Conservation (phyloP, 2,888 invertebrate species). For the Nymphalis polychloros region DNA sequence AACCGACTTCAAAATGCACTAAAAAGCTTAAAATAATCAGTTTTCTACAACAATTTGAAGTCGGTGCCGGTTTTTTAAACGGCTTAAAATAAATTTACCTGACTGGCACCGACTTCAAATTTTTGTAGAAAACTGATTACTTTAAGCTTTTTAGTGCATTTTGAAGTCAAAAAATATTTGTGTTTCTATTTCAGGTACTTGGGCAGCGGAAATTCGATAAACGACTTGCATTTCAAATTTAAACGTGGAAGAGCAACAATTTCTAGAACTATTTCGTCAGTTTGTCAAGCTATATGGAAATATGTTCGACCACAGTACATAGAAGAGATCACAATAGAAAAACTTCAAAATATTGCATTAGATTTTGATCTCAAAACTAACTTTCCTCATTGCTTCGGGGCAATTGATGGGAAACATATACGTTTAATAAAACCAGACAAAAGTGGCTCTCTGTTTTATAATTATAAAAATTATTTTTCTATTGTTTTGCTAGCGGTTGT, state of each 20-base stretch:
- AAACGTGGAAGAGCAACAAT: conserved; percentile 27
- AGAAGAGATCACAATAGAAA: no score
- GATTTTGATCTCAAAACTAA: conserved; percentile 14
- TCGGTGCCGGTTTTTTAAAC: no score
- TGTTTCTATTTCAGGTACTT: conserved; percentile 43
- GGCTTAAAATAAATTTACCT: no score
- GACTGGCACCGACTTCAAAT: no score
- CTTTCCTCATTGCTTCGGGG: conserved; percentile 41
- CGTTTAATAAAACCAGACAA: conserved; percentile 40
- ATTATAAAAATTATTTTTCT: conserved; percentile 41
- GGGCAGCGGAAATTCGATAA: conserved; percentile 42
- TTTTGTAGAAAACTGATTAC: no score
- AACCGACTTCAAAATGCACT: no score
- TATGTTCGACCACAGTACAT: no score
- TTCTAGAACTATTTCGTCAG: conserved; percentile 39
- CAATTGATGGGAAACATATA: conserved; percentile 43
- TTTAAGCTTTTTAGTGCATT: conserved; percentile 3
- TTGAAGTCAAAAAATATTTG: background rate
- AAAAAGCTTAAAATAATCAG: no score
- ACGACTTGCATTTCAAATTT: conserved; percentile 40
- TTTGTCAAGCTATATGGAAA: conserved; percentile 38
- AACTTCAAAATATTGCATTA: no score
- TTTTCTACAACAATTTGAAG: no score
- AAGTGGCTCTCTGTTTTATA: conserved; percentile 41
- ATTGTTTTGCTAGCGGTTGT: conserved; percentile 39